phyloP scores from a whole-genome alignment of 2,113 vertebrate genomes.

The Excalfactoria chinensis region DNA sequence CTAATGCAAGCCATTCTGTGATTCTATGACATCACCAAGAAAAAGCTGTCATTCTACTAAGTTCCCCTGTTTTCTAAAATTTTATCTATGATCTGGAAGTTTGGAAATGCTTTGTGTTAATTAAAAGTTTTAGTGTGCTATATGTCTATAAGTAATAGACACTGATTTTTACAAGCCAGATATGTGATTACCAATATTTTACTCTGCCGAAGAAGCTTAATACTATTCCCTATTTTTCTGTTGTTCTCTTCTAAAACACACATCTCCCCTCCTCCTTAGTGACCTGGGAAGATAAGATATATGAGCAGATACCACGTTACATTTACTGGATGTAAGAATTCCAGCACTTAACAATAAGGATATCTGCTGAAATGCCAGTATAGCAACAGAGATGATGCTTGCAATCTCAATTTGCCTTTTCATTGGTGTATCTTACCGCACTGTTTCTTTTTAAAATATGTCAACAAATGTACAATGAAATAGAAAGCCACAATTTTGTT shows the following conservation, averaged over 20 bases:
- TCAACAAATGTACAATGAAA: background rate
- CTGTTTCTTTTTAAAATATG: background rate
- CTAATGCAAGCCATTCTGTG: too few relatives aligned
- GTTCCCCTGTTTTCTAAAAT: background rate
- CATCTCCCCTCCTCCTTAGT: background rate
- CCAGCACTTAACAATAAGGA: background rate
- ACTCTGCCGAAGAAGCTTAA: background rate
- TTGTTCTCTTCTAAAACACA: background rate
- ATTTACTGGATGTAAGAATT: background rate
- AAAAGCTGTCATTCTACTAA: background rate
- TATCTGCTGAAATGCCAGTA: background rate
- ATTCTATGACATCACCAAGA: background rate
- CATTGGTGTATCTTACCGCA: background rate
- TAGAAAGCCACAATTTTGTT: background rate
- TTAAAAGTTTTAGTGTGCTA: background rate
- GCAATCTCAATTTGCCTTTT: background rate
- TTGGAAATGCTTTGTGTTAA: background rate
- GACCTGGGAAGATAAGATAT: background rate
- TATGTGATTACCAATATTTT: background rate
- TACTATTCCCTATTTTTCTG: background rate
- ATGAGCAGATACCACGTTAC: background rate
- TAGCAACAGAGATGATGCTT: background rate
- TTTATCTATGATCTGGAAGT: background rate
- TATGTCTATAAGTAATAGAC: background rate
- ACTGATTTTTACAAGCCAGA: background rate